phyloP scores from a whole-genome alignment of 2,888 invertebrate species.

The Dryococelus australis region DNA sequence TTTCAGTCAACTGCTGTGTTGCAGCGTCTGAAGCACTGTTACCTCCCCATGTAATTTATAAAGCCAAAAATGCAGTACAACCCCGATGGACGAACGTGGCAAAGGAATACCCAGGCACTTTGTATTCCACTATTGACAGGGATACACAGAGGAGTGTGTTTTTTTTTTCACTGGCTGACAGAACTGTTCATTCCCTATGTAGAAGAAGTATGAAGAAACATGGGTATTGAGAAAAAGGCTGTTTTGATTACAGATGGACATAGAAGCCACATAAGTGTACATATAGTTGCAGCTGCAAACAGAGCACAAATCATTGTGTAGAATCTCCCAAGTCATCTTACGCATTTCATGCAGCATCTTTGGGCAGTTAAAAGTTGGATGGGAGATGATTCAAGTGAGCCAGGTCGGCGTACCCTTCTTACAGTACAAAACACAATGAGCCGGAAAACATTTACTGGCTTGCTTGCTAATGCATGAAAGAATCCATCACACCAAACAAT shows the following conservation, averaged over 20 bases:
- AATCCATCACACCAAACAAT: neutral
- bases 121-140: neutral
- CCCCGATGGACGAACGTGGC: neutral
- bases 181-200: neutral
- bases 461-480: neutral
- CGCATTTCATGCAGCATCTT: neutral
- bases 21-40: neutral
- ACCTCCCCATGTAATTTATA: neutral
- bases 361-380: neutral
- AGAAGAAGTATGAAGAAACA: neutral
- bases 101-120: neutral
- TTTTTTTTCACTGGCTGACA: neutral
- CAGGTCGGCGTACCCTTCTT: neutral
- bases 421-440: conserved; percentile 2
- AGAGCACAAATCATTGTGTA: neutral
- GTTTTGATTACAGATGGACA: neutral
- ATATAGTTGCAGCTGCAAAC: conserved; percentile 16
- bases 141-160: neutral
- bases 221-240: neutral
- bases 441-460: neutral
- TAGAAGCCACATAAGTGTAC: neutral
- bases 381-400: neutral
- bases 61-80: neutral
- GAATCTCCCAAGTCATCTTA: neutral
- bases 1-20: too few relatives aligned